A percentile compares a stretch with the other conserved stretches of the same genome.
Evolutionary conservation across 2,888 invertebrate genomes (phyloP).

Genomic region (Erebia aethiops): DNA sequence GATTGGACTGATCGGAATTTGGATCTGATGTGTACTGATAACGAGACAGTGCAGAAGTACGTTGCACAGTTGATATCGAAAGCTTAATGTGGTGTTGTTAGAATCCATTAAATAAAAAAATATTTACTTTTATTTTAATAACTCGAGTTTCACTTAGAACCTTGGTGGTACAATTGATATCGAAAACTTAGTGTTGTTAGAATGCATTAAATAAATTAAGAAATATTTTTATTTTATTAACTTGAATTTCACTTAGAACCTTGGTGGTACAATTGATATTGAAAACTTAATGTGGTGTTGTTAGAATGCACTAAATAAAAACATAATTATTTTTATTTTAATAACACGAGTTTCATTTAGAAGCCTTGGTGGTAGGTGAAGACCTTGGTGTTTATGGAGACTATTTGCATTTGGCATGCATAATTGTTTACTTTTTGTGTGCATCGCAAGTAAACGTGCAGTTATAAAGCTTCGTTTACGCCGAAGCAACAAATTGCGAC

Average conservation of each 20-base stretch:
- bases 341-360: background rate
- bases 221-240: background rate
- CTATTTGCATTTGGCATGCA: too few species aligned
- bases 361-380: background rate
- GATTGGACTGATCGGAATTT: slow-evolving; percentile 42
- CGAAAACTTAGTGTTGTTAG: background rate
- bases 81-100: background rate
- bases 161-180: background rate
- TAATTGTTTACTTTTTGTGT: too few species aligned
- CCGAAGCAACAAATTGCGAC: too few species aligned
- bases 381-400: too few species aligned
- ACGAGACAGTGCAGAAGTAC: slow-evolving; percentile 21
- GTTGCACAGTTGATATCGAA: background rate
- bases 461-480: too few species aligned
- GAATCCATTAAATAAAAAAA: background rate
- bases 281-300: background rate
- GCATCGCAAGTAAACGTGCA: too few species aligned
- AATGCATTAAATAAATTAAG: background rate
- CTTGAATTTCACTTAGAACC: background rate
- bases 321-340: background rate
- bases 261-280: background rate
- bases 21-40: slow-evolving; percentile 32
- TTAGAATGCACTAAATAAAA: background rate
- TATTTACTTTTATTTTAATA: background rate
- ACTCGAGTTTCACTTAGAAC: background rate